Percentiles rank a stretch among this genome's conserved stretches.
These are phyloP conservation scores for Manacus vitellinus DNA, from an alignment of 2,113 vertebrate genomes.

Conservation along the genomic window DNA sequence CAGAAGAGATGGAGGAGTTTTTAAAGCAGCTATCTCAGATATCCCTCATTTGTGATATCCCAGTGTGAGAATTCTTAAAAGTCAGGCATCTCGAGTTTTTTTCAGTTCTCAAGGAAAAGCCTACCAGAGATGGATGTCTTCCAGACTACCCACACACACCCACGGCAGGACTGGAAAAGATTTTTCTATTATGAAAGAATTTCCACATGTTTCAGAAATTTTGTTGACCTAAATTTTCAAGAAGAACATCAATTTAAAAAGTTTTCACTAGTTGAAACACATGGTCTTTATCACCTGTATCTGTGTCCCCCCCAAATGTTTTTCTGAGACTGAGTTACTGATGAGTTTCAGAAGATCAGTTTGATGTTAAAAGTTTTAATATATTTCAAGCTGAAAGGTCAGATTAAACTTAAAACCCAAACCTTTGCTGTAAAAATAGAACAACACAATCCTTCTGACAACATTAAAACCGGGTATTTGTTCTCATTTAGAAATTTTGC, in stretches of 20 bases:
- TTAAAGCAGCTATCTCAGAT: neutral
- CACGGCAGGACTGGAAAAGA: neutral
- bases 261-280: neutral
- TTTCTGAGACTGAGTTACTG: neutral
- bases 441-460: neutral
- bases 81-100: neutral
- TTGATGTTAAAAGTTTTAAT: neutral
- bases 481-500: neutral
- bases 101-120: constrained; percentile 21
- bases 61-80: neutral
- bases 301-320: neutral
- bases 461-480: neutral
- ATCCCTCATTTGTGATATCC: neutral
- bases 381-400: neutral
- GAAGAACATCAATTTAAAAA: neutral
- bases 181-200: neutral
- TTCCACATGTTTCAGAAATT: neutral
- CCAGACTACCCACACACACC: neutral
- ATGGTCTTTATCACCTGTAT: neutral
- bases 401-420: neutral
- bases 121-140: neutral
- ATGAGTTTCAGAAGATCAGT: neutral
- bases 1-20: constrained; percentile 1
- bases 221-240: neutral
- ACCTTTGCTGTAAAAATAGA: neutral